Conservation (phyloP, 2,888 invertebrate species). For the Dynastes maya region DNA sequence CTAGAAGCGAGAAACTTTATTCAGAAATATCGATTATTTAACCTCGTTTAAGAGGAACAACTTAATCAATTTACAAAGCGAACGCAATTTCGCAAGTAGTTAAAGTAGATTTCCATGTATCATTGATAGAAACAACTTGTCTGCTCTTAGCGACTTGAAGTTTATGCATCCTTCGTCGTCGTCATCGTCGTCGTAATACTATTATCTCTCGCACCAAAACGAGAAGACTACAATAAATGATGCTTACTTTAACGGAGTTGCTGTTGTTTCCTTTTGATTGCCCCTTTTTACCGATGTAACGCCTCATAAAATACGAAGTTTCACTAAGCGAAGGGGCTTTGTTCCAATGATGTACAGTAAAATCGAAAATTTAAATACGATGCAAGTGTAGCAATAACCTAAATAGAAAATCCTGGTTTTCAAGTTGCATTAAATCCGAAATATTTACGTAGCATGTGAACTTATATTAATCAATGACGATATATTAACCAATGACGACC, state of each 20-base stretch:
- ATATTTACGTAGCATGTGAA: too few species aligned
- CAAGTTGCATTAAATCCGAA: too few species aligned
- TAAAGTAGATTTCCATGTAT: slow-evolving; percentile 62
- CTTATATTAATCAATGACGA: too few species aligned
- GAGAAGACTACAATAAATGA: slow-evolving; percentile 30
- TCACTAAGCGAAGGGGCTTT: background rate
- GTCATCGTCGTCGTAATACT: slow-evolving; percentile 29
- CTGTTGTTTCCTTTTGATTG: slow-evolving; percentile 20
- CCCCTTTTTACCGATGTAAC: slow-evolving; percentile 10
- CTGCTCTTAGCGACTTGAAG: slow-evolving; percentile 40
- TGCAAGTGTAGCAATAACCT: too few species aligned
- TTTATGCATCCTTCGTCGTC: slow-evolving; percentile 37
- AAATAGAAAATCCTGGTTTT: too few species aligned
- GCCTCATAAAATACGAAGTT: slow-evolving; percentile 2
- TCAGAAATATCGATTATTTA: slow-evolving; percentile 53
- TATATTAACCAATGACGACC: too few species aligned
- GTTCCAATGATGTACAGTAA: background rate
- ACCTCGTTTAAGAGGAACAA: slow-evolving; percentile 57
- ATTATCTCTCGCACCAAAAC: slow-evolving; percentile 23
- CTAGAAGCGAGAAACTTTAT: slow-evolving; percentile 44
- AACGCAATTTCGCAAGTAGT: slow-evolving; percentile 59
- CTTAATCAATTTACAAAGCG: slow-evolving; percentile 59
- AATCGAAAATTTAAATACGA: background rate
- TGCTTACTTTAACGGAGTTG: slow-evolving; percentile 33
- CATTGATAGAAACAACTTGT: slow-evolving; percentile 56